Evolutionary conservation across 1,140 invertebrate species (phyloP).

Genomic region (Halictus rubicundus): DNA sequence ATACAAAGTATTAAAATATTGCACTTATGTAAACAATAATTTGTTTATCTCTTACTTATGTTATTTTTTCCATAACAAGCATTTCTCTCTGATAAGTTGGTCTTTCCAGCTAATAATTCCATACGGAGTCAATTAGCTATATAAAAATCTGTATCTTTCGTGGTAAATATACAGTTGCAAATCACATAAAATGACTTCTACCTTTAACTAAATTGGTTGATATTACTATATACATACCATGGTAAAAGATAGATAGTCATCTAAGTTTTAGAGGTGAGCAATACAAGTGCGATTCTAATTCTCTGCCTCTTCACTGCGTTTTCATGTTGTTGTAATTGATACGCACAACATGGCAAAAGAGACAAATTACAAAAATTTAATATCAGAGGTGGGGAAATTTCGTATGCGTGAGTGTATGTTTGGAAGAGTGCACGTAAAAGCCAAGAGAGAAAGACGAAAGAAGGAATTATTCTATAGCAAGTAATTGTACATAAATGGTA

Average conservation of each 20-base stretch:
- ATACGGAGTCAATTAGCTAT: not conserved
- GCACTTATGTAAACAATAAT: not conserved
- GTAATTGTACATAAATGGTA: constrained; percentile 79
- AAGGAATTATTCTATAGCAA: constrained; percentile 63
- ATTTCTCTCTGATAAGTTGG: not conserved
- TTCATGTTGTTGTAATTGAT: constrained; percentile 43
- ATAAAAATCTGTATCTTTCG: constrained; percentile 1
- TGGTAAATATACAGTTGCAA: constrained; percentile 29
- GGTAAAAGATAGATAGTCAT: constrained; percentile 56
- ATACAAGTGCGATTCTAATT: constrained; percentile 61
- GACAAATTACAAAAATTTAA: constrained; percentile 21
- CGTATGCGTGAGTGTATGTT: constrained; percentile 49
- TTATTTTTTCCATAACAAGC: not conserved
- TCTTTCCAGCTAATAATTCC: not conserved
- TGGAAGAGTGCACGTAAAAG: constrained; percentile 59
- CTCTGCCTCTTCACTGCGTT: constrained; percentile 39
- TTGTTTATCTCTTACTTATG: not conserved
- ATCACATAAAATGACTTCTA: constrained; percentile 51
- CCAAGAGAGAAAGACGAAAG: constrained; percentile 57
- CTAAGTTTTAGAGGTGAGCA: constrained; percentile 65
- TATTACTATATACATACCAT: constrained; percentile 61
- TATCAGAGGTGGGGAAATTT: constrained; percentile 10
- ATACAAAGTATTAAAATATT: constrained; percentile 4
- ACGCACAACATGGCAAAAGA: constrained; percentile 32
- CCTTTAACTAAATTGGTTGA: constrained; percentile 62